Evolutionary conservation across 2,113 vertebrate species (phyloP), one percentile per base, ranked within the genome.

Genomic region (Planiliza haematocheilus): DNA sequence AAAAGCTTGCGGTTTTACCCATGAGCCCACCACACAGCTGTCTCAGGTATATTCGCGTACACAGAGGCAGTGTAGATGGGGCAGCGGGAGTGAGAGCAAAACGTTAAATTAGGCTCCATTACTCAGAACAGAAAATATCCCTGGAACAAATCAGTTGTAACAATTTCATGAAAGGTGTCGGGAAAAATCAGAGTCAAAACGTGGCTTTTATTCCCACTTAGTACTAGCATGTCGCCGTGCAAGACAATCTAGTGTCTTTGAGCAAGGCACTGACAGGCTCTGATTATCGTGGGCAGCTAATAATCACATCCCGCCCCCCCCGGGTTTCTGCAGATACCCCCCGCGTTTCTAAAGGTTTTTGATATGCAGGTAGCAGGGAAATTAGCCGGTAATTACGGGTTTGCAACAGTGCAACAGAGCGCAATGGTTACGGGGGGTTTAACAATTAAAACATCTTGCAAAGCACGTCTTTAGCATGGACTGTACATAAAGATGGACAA

Each of bases 61-160:
- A 0, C 4, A 34, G 11, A 59, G 60, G 16, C 59, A 42, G 24
- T 34, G 16, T n/a, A 39, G 17, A 20, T 0, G 36, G 64, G 18
- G 41, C 30, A n/a, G 55, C 4, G 39, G 34, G 10, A 55, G 43
- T n/a, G 24, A 20, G 11, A 74, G n/a, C 20, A 34, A 70, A 69
- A 63, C 60, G 11, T 43, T 39, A 50, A 76, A 78, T 62, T 51
- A 63, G 18, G 57, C 17, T 56, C n/a, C 41, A 30, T 49, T 79
- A 0, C 30, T 60, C 18, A 1, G 3, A 52, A 72, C 34, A 9
- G 7, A 49, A 51, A 71, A 30, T 43, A 8, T 37, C n/a, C n/a
- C n/a, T n/a, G n/a, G 3, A 52, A 72, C 34, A 9, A 7, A 49
- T 50, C 59, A 10, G 14, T 20, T 59, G 42, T 56, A 18, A 57